Evolutionary conservation across 2,113 vertebrate genomes (phyloP), one percentile per base, ranked within the genome.

Genomic region (Odobenus rosmarus): DNA sequence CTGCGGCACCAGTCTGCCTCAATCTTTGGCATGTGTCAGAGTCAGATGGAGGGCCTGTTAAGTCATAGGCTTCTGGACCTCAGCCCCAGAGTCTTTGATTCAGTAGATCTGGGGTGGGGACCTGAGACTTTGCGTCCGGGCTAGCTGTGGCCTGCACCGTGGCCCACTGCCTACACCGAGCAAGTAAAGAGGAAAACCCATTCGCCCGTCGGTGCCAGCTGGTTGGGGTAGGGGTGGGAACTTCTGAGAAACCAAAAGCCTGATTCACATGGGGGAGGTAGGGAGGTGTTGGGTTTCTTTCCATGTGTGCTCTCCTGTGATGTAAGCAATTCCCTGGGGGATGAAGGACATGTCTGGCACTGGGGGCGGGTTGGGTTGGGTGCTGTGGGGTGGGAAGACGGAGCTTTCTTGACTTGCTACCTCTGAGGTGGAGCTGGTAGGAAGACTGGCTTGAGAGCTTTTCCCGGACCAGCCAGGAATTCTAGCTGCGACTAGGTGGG

Each of bases 271-370:
- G 12, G 61, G 4, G 11, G 26, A 46, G 5, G 23, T 8, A 8
- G 57, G 21, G 61, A 26, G 31, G 62, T 33, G 62, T 33, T 33
- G 51, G 28, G 42, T 36, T 64, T 90, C 36, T n/a, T 74, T 72
- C 14, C 46, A 2, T 53, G 51, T 82, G 23, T 86, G 23, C 1
- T 33, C 51, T 42, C 69, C 67, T 87, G 92, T 77, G 53, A 4
- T 33, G 16, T 28, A 71, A 74, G 49, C 0, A 7, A 1, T 42
- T 42, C 36, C 5, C n/a, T 7, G 62, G 62, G 21, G 18, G 1
- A 1, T 21, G n/a, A 8, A 2, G 28, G 28, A 67, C 6, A 6
- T 31, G 14, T 3, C 49, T 0, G 2, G 23, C 5, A 7, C 64
- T 64, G 15, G 36, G 53, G 8, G n/a, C 79, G 86, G 82, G 19